These are phyloP conservation scores for Tubulanus polymorphus DNA, from an alignment of 2,888 invertebrate species.

Conservation along the genomic window DNA sequence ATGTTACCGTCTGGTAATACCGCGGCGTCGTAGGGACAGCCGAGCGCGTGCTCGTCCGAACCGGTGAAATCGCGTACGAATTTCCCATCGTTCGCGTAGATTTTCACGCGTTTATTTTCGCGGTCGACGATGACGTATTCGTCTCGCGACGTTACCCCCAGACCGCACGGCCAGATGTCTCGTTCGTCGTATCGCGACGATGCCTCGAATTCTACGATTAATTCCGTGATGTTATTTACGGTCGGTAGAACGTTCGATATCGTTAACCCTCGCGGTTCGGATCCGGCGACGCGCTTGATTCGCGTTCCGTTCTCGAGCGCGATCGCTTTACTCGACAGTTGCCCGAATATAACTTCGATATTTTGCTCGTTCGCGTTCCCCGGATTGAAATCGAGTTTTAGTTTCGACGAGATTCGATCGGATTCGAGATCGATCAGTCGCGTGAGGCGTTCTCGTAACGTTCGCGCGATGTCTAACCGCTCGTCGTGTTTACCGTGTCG, in stretches of 20 bases:
- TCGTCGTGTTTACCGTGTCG: conserved; percentile 34
- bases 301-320: conserved; percentile 9
- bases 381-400: conserved; percentile 27
- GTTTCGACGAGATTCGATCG: conserved; percentile 25
- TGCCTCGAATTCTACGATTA: conserved; percentile 27
- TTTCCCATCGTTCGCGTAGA: conserved; percentile 30
- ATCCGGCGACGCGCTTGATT: too few relatives aligned
- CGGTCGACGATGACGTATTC: conserved; percentile 39
- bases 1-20: conserved; percentile 34
- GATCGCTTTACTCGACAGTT: conserved; percentile 25
- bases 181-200: conserved; percentile 27
- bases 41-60: conserved; percentile 26
- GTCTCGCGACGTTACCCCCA: conserved; percentile 27
- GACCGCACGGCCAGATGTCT: conserved; percentile 44
- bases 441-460: conserved; percentile 30
- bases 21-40: conserved; percentile 42
- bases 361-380: conserved; percentile 27
- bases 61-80: conserved; percentile 29
- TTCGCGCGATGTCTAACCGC: conserved; percentile 26
- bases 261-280: too few relatives aligned
- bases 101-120: conserved; percentile 42
- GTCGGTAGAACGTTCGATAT: conserved; percentile 28
- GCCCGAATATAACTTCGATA: conserved; percentile 31
- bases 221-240: conserved; percentile 21
- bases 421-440: conserved; percentile 31